Base-by-base conservation (phyloP, 92 coral and sea anemone species). In the Epizoanthus fatuus region DNA sequence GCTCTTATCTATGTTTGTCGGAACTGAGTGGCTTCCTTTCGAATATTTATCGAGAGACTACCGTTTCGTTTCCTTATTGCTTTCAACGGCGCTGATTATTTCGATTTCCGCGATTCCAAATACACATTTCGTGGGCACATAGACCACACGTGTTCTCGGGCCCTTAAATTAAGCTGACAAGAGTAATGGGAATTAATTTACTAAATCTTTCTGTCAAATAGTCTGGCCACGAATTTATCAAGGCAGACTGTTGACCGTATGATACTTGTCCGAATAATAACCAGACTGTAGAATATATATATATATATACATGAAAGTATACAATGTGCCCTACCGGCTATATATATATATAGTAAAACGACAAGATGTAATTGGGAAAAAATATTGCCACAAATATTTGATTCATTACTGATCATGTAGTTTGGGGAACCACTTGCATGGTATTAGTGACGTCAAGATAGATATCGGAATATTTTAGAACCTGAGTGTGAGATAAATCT, bases 161-260 rank as follows among this genome's bases (percentile, higher is more conserved):
- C 22, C 37, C 68, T 78, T 71, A 29, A 29, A 29, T 29, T 29
- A 84, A 75, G 37, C 78, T 87, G 87, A 75, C 74, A 64, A 49
- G 80, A 84, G 54, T 92, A 90, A 94, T 84, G 84, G 63, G 74
- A 86, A 89, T 80, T 91, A 92, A 93, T 93, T 90, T 93, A 87
- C 84, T 85, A 92, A 67, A 81, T 90, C 77, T 86, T 73, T 86
- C 75, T 93, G 88, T 57, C 83, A 89, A 79, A 64, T 72, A 29
- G 35, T 81, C 86, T 79, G 63, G 72, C 91, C 85, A 87, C 79
- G 90, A 94, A 91, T 92, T 87, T 76, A 92, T 90, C 83, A 92
- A 66, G 72, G 47, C 42, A 40, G 56, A 4, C 29, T 60, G 49
- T 12, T 32, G 53, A 75, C 57, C 42, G 16, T 74, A 0, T 29